A percentile compares a stretch with the other conserved stretches of the same genome.
phyloP scores from a whole-genome alignment of 2,113 vertebrate species.

The Ammodramus savannarum region DNA sequence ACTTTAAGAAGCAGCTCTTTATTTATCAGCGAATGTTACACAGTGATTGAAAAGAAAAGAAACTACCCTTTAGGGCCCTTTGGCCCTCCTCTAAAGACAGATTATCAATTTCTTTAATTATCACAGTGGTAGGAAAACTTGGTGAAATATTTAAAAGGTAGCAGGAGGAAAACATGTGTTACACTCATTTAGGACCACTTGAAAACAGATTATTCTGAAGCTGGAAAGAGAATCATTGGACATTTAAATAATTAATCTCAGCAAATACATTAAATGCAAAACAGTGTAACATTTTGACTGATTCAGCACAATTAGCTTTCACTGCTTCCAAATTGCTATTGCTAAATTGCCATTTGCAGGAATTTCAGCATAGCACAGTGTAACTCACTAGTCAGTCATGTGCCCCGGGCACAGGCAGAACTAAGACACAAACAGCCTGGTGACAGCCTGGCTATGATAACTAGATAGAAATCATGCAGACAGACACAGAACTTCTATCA shows the following conservation, averaged over 20 bases:
- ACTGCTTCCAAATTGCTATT: slow-evolving; percentile 47
- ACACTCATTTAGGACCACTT: not conserved
- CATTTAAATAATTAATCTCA: slow-evolving; percentile 66
- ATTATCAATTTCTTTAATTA: slow-evolving; percentile 49
- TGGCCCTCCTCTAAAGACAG: not conserved
- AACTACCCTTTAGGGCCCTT: not conserved
- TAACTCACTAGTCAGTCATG: slow-evolving; percentile 51
- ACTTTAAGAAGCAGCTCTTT: not conserved
- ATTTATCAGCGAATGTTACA: not conserved
- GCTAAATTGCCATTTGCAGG: slow-evolving; percentile 57
- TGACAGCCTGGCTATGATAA: slow-evolving; percentile 30
- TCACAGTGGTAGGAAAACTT: slow-evolving; percentile 15
- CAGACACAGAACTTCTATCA: not conserved
- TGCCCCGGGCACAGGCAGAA: not conserved
- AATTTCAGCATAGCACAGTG: slow-evolving; percentile 30
- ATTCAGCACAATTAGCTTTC: slow-evolving; percentile 64
- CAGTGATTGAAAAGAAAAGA: slow-evolving; percentile 4
- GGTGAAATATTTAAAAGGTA: slow-evolving; percentile 38
- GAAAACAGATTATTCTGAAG: slow-evolving; percentile 39
- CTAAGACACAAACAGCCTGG: slow-evolving; percentile 2
- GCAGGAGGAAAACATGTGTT: not conserved
- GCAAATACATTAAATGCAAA: slow-evolving; percentile 51
- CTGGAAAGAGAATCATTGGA: slow-evolving; percentile 24
- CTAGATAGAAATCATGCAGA: slow-evolving; percentile 23
- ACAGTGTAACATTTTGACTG: slow-evolving; percentile 54